Base-by-base conservation (phyloP, 2,888 invertebrate species). In the Chymomyza procnemis region DNA sequence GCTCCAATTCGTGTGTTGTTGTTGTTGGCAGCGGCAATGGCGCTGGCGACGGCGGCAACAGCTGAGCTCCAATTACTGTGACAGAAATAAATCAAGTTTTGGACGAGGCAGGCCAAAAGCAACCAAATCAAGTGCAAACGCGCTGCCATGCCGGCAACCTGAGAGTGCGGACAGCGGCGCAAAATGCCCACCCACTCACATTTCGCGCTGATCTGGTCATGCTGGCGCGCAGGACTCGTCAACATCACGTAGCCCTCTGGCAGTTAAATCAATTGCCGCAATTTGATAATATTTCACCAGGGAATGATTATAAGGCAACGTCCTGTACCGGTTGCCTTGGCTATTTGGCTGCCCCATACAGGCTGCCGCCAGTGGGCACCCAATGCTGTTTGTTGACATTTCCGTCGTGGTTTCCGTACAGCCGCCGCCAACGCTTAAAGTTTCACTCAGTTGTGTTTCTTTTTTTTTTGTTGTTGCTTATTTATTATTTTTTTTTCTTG, bases 211-310 rank as follows among this genome's bases (percentile, higher is more conserved):
- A 41, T 41, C 34, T 41, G 34, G 34, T 12, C 9, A 12, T 12
- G 12, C 34, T 41, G 34, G 34, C 30, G 12, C 34, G 34, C 22
- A 46, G 6, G 64, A 59, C 67, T 46, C 62, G 57, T 64, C 48
- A 60, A 57, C 67, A 52, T 74, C 67, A 58, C 63, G 67, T 68
- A 75, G 73, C 74, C 77, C 76, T 74, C 75, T 75, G 75, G 83
- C 73, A 72, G 70, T 81, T 78, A 80, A 82, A 84, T 89, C 82
- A 88, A 89, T 88, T 89, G 85, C 81, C 80, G 78, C 82, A 79
- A 81, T 83, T 79, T 88, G 75, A 88, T 88, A 89, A 88, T 89
- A 88, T 89, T 89, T 89, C 88, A 89, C 76, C 78, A 62, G 81
- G 80, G 88, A 80, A 83, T 88, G 81, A 88, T 88, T 88, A 85